Conservation (phyloP, 1,140 invertebrate genomes). For the Asobara japonica region DNA sequence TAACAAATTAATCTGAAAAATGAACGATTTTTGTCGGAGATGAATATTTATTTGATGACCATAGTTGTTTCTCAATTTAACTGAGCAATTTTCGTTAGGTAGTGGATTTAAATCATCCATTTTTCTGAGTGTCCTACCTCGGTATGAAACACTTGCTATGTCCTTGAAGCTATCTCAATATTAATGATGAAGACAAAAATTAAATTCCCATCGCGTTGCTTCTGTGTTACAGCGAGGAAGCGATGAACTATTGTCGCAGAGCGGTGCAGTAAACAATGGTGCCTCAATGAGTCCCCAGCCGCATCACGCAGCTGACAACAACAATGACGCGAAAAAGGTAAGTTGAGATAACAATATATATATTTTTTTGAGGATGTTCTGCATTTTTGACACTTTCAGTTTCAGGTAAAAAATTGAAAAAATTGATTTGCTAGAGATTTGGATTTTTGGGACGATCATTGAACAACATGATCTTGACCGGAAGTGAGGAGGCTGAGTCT, state of each 20-base stretch:
- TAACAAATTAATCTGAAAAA: too few relatives aligned
- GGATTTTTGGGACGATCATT: too few relatives aligned
- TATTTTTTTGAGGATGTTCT: too few relatives aligned
- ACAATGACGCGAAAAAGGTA: constrained; percentile 94
- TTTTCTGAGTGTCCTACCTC: too few relatives aligned
- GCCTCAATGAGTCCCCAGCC: constrained; percentile 81
- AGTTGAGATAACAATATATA: constrained; percentile 50
- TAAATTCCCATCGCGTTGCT: not conserved
- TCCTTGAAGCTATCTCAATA: not conserved
- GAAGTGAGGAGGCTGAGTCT: too few relatives aligned
- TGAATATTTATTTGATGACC: too few relatives aligned
- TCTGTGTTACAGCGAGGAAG: constrained; percentile 82
- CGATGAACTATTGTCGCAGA: constrained; percentile 93
- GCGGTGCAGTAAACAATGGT: constrained; percentile 92
- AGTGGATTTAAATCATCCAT: too few relatives aligned
- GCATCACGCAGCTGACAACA: constrained; percentile 90
- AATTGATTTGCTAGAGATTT: too few relatives aligned
- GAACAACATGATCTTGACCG: too few relatives aligned
- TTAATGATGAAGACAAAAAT: not conserved
- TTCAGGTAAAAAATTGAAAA: not conserved
- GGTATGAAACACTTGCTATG: not conserved
- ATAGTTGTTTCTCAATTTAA: too few relatives aligned
- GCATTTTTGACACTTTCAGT: not conserved
- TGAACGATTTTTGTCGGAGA: too few relatives aligned
- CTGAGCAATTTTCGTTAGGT: too few relatives aligned